Percentiles rank a stretch among this genome's conserved stretches.
These are phyloP conservation scores for Dipodomys stephensi DNA, from an alignment of 2,113 vertebrate genomes.

Conservation along the genomic window DNA sequence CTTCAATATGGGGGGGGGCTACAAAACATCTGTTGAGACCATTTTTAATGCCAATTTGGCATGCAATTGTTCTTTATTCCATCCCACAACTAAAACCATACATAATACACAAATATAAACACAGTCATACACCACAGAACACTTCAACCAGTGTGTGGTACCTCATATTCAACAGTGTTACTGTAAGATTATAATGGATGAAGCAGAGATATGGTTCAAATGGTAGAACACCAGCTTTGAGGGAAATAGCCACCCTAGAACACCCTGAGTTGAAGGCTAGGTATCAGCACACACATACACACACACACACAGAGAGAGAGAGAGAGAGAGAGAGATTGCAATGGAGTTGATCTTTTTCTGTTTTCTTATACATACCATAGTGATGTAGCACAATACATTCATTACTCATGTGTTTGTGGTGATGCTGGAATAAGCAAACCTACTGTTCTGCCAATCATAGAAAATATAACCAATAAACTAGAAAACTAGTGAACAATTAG, in stretches of 20 bases:
- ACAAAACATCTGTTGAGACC: constrained; percentile 4
- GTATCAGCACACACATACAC: no score
- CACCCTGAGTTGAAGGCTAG: no score
- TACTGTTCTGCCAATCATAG: no score
- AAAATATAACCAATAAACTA: neutral
- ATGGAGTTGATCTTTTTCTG: neutral
- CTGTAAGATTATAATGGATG: neutral
- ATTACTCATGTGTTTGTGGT: neutral
- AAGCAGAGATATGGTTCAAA: no score
- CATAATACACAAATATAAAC: neutral
- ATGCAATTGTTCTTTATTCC: neutral
- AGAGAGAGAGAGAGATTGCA: no score
- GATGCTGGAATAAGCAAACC: neutral
- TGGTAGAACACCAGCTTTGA: no score
- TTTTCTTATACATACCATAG: no score
- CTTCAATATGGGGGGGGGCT: neutral
- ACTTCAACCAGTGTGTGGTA: neutral
- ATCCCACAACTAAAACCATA: neutral
- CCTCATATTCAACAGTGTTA: no score
- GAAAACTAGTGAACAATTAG: no score
- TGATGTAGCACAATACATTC: accelerated
- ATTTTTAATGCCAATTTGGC: neutral
- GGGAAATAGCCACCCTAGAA: no score
- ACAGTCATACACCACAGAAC: neutral
- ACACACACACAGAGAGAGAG: no score